Evolutionary conservation across 2,888 invertebrate species (phyloP), one percentile per base, ranked within the genome.

Genomic region (Plebejus argus): DNA sequence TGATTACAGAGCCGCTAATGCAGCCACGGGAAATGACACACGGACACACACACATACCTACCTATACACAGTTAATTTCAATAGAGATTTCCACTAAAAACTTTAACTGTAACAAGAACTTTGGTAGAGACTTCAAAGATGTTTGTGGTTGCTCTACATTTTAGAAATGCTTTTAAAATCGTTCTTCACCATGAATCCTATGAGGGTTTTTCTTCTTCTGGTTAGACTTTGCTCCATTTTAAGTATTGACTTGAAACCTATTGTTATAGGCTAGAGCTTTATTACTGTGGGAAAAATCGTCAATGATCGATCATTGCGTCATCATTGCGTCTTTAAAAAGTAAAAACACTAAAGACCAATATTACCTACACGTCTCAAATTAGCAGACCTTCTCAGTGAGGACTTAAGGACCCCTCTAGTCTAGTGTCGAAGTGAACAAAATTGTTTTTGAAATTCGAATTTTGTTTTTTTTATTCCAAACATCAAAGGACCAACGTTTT

Each of bases 1-100:
- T 81, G 81, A 82, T 82, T 81, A 82, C 81, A 81, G 80, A 79
- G 75, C 78, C 61, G 78, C 80, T 82, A 82, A 82, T 81, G 81
- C 78, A 77, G 20, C 56, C 70, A 18, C 58, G 18, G 28, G 33
- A 70, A 77, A 71, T 71, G 49, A 56, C 49, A 20, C 33, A 71
- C 49, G 8, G 33, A 18, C 28, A 28, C 28, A 66, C 49, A 49
- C 15, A 49, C 7, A 35, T 6, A 35, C n/a, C n/a, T 7, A 35
- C 7, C 6, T 12, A 3, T 49, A 15, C 49, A 53, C 12, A 58
- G n/a, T 8, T 58, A 20, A n/a, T 58, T 20, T 20, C 12, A 5
- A 15, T 61, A 23, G 4, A 23, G 4, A 61, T 28, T 23, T 12
- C 0, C 23, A 61, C 61, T 23, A 61, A 61, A 20, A 28, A 1